A percentile compares a stretch with the other conserved stretches of the same genome.
phyloP scores from a whole-genome alignment of 2,113 vertebrate species.

The Paraplagusia blochii region DNA sequence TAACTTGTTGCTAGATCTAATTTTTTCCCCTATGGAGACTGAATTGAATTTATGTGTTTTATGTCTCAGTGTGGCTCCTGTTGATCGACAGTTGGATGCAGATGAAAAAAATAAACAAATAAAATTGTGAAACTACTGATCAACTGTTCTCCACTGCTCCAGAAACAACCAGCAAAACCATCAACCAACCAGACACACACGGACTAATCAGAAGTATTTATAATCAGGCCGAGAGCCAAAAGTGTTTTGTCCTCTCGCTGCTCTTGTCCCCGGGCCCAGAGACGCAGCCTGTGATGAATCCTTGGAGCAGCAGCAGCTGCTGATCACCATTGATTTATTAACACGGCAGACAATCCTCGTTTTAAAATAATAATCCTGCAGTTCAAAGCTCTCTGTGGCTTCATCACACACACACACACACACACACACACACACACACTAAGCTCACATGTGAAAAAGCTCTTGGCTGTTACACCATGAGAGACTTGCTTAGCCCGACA shows the following conservation, averaged over 20 bases:
- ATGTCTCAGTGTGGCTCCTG: too few species aligned
- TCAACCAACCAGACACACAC: conserved; percentile 13
- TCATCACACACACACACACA: conserved; percentile 23
- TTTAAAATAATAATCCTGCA: conserved; percentile 61
- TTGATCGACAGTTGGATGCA: too few species aligned
- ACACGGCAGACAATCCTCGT: conserved; percentile 51
- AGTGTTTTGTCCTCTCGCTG: conserved; percentile 40
- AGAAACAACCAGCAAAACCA: conserved; percentile 10
- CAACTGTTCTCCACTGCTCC: background rate
- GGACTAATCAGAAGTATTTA: conserved; percentile 25
- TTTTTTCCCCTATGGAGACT: too few species aligned
- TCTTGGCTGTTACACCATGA: conserved; percentile 62
- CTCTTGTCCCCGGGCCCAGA: conserved; percentile 31
- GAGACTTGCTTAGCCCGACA: conserved; percentile 58
- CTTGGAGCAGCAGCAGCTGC: conserved; percentile 43
- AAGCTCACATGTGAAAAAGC: conserved; percentile 35
- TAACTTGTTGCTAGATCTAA: too few species aligned
- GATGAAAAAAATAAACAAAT: too few species aligned
- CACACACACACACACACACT: conserved; percentile 16
- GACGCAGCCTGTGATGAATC: conserved; percentile 48
- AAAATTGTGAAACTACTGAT: too few species aligned
- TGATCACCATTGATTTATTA: conserved; percentile 57
- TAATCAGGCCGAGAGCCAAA: conserved; percentile 28
- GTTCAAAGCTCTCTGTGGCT: conserved; percentile 57
- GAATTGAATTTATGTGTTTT: too few species aligned